Conservation (phyloP, 2,888 invertebrate genomes). For the Perizoma flavofasciatum region DNA sequence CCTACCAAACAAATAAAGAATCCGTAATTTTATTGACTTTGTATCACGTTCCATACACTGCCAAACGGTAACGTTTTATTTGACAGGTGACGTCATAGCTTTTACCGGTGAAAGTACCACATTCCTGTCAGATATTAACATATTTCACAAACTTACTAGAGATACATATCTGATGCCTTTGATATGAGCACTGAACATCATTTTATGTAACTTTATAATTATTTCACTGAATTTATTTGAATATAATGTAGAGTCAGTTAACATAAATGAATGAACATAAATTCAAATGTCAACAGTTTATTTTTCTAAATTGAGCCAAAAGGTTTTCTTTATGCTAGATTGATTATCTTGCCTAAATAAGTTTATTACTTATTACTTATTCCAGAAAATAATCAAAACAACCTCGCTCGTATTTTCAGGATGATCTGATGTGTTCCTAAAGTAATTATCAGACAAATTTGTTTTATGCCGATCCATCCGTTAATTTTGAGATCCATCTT, state of each 20-base stretch:
- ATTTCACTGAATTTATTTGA: not conserved
- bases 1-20: conserved; percentile 1
- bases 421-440: no score
- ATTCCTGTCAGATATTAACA: conserved; percentile 45
- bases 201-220: conserved; percentile 10
- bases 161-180: conserved; percentile 17
- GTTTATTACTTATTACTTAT: no score
- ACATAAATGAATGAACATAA: conserved; percentile 5
- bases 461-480: no score
- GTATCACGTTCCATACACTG: conserved; percentile 17
- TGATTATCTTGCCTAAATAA: no score
- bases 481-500: no score
- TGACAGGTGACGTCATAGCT: conserved; percentile 50
- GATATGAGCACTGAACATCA: conserved; percentile 3
- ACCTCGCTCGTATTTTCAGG: no score
- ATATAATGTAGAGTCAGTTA: conserved; percentile 6
- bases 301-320: not conserved
- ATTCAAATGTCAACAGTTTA: not conserved
- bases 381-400: no score
- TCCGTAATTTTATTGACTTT: not conserved
- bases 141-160: no score
- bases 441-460: no score
- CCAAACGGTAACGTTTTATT: conserved; percentile 31
- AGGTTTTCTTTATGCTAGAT: no score
- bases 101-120: conserved; percentile 61